Evolutionary conservation across 2,113 vertebrate species (phyloP).

Genomic region (Hypanus sabinus): DNA sequence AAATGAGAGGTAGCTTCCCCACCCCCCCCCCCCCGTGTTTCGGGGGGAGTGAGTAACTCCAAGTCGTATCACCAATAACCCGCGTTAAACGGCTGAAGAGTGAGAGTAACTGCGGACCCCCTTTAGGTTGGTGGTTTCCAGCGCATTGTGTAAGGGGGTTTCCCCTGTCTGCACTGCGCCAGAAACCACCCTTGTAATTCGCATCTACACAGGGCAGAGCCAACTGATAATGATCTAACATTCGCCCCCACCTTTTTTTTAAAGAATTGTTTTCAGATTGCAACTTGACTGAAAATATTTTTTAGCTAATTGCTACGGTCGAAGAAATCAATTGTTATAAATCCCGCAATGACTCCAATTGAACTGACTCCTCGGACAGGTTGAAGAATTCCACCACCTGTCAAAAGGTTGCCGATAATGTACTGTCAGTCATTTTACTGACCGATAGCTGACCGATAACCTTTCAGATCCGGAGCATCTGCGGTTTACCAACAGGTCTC

Average conservation of each 20-base stretch:
- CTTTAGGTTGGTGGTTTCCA: neutral
- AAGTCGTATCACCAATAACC: neutral
- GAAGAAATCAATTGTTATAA: neutral
- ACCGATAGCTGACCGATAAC: too few species aligned
- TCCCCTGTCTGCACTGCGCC: neutral
- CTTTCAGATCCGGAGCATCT: neutral
- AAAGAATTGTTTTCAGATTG: neutral
- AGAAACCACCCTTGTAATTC: too few species aligned
- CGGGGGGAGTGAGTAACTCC: neutral
- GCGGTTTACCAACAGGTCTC: neutral
- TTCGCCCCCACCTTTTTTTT: neutral
- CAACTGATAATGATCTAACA: neutral
- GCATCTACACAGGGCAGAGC: too few species aligned
- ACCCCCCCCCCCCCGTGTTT: too few species aligned
- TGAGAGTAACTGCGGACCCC: too few species aligned
- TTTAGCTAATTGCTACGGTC: neutral
- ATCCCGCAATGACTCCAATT: neutral
- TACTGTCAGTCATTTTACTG: too few species aligned
- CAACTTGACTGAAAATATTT: neutral
- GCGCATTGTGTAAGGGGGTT: neutral
- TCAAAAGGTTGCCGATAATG: neutral
- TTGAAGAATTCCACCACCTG: neutral
- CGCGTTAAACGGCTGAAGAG: neutral
- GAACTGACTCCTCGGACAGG: neutral
- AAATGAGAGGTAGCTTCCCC: neutral